Percentiles rank a stretch among this genome's conserved stretches.
Conservation (phyloP, 2,888 invertebrate species). For the Pandemis heparana region DNA sequence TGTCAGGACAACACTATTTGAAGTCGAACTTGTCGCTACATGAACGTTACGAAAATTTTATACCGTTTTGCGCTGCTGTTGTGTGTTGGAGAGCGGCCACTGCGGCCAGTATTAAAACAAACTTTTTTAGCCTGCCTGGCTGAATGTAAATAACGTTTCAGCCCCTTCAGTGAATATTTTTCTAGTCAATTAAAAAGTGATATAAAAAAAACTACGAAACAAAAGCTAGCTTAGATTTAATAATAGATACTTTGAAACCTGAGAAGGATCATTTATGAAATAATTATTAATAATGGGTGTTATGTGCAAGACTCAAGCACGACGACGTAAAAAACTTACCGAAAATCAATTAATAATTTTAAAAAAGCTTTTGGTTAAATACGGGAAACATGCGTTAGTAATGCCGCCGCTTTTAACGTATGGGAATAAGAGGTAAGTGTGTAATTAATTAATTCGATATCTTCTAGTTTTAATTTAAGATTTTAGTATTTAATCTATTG, state of each 20-base stretch:
- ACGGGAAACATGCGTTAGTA: conserved; percentile 44
- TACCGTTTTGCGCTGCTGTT: conserved; percentile 35
- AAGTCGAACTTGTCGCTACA: conserved; percentile 63
- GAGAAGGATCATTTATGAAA: neutral
- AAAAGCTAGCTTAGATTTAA: too few relatives aligned
- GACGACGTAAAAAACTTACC: conserved; percentile 44
- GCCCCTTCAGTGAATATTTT: neutral
- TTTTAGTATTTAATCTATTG: neutral
- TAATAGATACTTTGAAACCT: conserved; percentile 1
- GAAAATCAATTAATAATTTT: conserved; percentile 46
- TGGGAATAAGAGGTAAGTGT: neutral
- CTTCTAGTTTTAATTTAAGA: neutral
- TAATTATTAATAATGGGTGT: conserved; percentile 51
- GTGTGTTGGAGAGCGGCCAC: neutral
- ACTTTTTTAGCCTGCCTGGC: conserved; percentile 13
- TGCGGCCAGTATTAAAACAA: conserved; percentile 17
- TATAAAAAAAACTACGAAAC: conserved; percentile 7
- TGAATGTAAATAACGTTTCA: conserved; percentile 14
- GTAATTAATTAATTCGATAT: neutral
- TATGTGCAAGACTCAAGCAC: conserved; percentile 52
- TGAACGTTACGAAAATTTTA: conserved; percentile 47
- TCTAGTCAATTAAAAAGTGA: conserved; percentile 37
- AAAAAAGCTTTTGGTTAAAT: conserved; percentile 53
- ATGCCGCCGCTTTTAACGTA: conserved; percentile 8
- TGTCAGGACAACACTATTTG: conserved; percentile 48